phyloP scores from a whole-genome alignment of 2,797 vertebrate genomes.

The Euthynnus affinis region DNA sequence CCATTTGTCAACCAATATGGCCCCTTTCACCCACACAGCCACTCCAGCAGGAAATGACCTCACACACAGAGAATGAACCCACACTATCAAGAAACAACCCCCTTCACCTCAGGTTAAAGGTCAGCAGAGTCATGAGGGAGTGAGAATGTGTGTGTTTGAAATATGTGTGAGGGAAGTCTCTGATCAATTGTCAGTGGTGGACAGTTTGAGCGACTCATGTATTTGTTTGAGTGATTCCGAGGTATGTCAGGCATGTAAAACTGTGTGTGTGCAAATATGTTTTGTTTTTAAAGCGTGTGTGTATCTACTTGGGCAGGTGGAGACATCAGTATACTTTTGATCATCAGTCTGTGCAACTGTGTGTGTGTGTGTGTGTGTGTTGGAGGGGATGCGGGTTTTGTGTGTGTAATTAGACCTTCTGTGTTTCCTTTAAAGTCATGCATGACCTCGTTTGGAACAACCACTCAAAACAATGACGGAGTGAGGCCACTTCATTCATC shows the following conservation, averaged over 20 bases:
- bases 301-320: conserved; percentile 29
- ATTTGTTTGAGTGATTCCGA: conserved; percentile 41
- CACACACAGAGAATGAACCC: conserved; percentile 74
- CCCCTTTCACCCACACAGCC: conserved; percentile 45
- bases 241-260: conserved; percentile 63
- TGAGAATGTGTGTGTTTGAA: conserved; percentile 67
- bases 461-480: conserved; percentile 51
- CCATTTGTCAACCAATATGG: conserved; percentile 50
- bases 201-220: conserved; percentile 66
- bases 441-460: conserved; percentile 53
- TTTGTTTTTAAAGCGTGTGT: conserved; percentile 29
- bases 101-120: conserved; percentile 71
- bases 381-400: neutral
- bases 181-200: conserved; percentile 72
- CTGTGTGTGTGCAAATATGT: conserved; percentile 30
- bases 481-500: conserved; percentile 33
- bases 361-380: conserved; percentile 33
- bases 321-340: conserved; percentile 37
- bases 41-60: conserved; percentile 78
- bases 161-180: conserved; percentile 62
- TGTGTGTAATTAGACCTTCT: conserved; percentile 6
- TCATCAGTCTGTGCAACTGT: conserved; percentile 29
- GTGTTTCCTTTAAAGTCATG: conserved; percentile 52
- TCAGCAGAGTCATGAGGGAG: conserved; percentile 69
- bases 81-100: conserved; percentile 60